Base-by-base conservation (phyloP, 1,140 invertebrate species). In the Phthorimaea operculella region DNA sequence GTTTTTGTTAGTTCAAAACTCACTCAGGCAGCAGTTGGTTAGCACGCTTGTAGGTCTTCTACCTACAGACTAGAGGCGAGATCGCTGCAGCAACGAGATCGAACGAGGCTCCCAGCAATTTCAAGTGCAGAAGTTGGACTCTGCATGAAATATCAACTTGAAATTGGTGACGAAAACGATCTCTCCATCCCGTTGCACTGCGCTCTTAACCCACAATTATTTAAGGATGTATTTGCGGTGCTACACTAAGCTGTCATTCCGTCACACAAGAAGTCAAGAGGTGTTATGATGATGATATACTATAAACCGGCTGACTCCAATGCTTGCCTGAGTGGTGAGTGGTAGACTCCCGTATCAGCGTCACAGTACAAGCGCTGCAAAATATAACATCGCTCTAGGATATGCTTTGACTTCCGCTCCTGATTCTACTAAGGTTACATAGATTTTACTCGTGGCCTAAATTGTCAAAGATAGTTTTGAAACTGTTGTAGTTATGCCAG, bases 301-400 rank as follows among this genome's bases (percentile, higher is more conserved):
- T 80, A 81, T 83, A 85, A 77, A 79, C 81, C 78, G 79, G 79
- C 82, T 71, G 79, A 79, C 82, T 86, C 83, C 85, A 88, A 87
- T 87, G 88, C 90, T 92, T 91, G 90, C 90, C 90, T 91, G 87
- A 91, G 87, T 87, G 90, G 90, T 83, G 89, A 90, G 87, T 89
- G 89, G 88, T 90, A 90, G 84, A 88, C 88, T 86, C 87, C 86
- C 84, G 87, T 88, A 85, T 90, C 90, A 87, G 87, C 88, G 85
- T 88, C 88, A 83, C 87, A 89, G 86, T 90, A 90, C 88, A 90
- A 89, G 89, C 90, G 90, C 90, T 92, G 90, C 81, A 91, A 92
- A 87, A 89, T 47, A 91, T 78, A 83, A 83, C 68, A 75, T 71
- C 72, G 66, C 70, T 80, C 81, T 71, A 70, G 67, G 74, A 79